Base-by-base conservation (phyloP, 1,140 invertebrate genomes). In the Aphidius ervi region DNA sequence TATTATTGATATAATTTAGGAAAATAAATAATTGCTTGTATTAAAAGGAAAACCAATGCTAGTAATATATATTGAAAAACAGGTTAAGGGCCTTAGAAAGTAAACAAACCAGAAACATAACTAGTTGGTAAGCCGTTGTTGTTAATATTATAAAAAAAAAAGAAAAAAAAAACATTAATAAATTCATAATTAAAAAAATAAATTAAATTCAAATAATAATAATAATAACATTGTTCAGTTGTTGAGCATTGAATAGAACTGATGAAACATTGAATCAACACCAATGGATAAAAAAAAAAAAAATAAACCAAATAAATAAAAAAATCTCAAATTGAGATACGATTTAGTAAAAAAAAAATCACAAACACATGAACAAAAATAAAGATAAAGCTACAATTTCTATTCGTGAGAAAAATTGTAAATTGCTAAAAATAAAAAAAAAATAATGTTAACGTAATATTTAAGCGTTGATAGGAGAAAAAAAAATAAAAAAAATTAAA, bases 71-170 rank as follows among this genome's bases (percentile, higher is more conserved):
- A 31, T 31, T 31, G 23, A 0, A 31, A 31, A 40, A 6, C 37
- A 56, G 59, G 43, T 56, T 43, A 6, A 71, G 70, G 69, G 68
- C 68, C 68, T 73, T 72, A 73, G 70, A 68, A 70, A 67, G 65
- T 72, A 73, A 58, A 71, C 63, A 71, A 70, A 70, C 48, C 61
- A 70, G 70, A 73, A 73, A 73, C 71, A 73, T 70, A 73, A 68
- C 61, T 73, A 72, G 68, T 58, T 65, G 67, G 62, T 72, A 70
- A 73, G 70, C 60, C 66, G 66, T 71, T 73, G 68, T 73, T 72
- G 68, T 72, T 69, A 68, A 69, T 56, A 69, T 56, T 53, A 54
- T 66, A 67, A 67, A 61, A 64, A 63, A 57, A 56, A 65, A 9
- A 16, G 8, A 9, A 50, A 58, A 7, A 9, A 48, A 41, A 49